A percentile compares a stretch with the other conserved stretches of the same genome.
Conservation (phyloP, 2,888 invertebrate species). For the Notocelia uddmanniana region DNA sequence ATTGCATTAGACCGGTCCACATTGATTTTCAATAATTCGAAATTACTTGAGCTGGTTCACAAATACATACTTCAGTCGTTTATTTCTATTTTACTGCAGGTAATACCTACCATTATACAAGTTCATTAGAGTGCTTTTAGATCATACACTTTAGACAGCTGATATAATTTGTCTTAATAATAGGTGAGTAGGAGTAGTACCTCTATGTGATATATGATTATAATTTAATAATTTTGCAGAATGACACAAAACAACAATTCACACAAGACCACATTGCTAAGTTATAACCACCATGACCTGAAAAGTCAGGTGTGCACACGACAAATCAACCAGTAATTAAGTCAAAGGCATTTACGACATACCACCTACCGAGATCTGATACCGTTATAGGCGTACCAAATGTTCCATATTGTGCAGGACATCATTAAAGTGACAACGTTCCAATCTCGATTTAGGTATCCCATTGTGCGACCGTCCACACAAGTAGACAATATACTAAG, state of each 20-base stretch:
- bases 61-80: too few relatives aligned
- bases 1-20: slow-evolving; percentile 16
- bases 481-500: slow-evolving; percentile 2
- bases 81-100: too few relatives aligned
- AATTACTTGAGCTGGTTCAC: background rate
- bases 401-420: slow-evolving; percentile 21
- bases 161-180: too few relatives aligned
- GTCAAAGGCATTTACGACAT: slow-evolving; percentile 41
- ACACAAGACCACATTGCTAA: slow-evolving; percentile 7
- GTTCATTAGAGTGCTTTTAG: too few relatives aligned
- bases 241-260: background rate
- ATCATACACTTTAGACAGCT: too few relatives aligned
- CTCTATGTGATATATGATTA: too few relatives aligned
- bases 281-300: slow-evolving; percentile 36
- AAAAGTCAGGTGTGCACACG: slow-evolving; percentile 44
- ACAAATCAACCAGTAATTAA: slow-evolving; percentile 43
- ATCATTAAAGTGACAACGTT: slow-evolving; percentile 2
- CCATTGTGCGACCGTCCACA: background rate
- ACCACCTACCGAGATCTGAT: slow-evolving; percentile 45
- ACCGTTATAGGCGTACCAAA: slow-evolving; percentile 22
- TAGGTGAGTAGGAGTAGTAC: too few relatives aligned
- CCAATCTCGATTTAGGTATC: background rate
- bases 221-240: background rate
- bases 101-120: too few relatives aligned
- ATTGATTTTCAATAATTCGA: slow-evolving; percentile 3